phyloP scores from a whole-genome alignment of 2,888 invertebrate genomes.

The Latheticus oryzae region DNA sequence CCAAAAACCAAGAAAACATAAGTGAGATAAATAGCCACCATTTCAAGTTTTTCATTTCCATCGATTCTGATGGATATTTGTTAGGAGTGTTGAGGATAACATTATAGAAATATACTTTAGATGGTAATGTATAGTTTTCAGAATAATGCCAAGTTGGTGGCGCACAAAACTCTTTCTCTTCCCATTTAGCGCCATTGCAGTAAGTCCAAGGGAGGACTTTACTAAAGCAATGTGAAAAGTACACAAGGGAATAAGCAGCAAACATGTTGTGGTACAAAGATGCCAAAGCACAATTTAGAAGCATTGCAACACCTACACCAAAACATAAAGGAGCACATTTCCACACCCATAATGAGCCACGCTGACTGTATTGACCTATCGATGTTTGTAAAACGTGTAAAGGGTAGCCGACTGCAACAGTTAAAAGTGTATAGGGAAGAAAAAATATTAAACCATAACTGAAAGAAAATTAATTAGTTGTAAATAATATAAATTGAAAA shows the following conservation, averaged over 20 bases:
- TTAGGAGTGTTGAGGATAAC: conserved; percentile 19
- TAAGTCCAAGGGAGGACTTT: conserved; percentile 66
- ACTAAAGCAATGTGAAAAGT: conserved; percentile 65
- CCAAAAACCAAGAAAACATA: conserved; percentile 34
- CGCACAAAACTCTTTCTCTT: conserved; percentile 23
- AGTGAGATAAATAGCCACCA: conserved; percentile 30
- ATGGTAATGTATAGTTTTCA: conserved; percentile 4
- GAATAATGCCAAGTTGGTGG: conserved; percentile 1
- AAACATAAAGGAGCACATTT: conserved; percentile 65
- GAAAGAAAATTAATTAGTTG: conserved; percentile 4
- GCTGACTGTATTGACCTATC: conserved; percentile 65
- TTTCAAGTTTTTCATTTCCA: conserved; percentile 20
- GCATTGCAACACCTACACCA: conserved; percentile 66
- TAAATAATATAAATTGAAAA: not conserved
- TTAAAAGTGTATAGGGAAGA: conserved; percentile 66
- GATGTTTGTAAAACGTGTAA: conserved; percentile 66
- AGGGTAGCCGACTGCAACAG: conserved; percentile 65
- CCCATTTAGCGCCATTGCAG: conserved; percentile 18
- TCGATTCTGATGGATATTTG: conserved; percentile 3
- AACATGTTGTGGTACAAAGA: conserved; percentile 63
- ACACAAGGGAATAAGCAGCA: conserved; percentile 65
- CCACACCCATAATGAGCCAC: conserved; percentile 66
- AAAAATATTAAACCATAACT: conserved; percentile 56
- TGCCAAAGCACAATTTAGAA: conserved; percentile 60
- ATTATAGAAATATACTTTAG: conserved; percentile 36